A percentile compares a stretch with the other conserved stretches of the same genome.
Evolutionary conservation across 1,140 invertebrate genomes (phyloP).

Genomic region (Drosophila lowei): DNA sequence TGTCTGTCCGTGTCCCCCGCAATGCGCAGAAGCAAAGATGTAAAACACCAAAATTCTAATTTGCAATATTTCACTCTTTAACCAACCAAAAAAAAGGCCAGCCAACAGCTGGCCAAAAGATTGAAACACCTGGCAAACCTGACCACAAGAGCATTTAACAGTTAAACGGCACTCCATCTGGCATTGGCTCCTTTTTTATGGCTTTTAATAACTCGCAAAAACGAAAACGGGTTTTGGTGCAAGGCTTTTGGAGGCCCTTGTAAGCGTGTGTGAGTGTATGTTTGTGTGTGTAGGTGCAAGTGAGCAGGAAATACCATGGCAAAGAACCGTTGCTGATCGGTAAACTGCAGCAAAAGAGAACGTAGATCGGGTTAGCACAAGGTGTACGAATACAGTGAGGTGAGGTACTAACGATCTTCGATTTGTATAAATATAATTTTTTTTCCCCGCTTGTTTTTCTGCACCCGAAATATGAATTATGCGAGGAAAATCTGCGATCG

Average conservation of each 20-base stretch:
- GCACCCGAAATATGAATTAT: no score
- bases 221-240: constrained; percentile 47
- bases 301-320: constrained; percentile 27
- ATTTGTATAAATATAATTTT: no score
- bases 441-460: no score
- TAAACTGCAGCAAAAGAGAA: constrained; percentile 23
- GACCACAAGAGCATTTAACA: constrained; percentile 38
- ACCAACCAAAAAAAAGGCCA: constrained; percentile 21
- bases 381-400: no score
- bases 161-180: constrained; percentile 33
- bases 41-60: constrained; percentile 22
- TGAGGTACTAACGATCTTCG: no score
- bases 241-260: constrained; percentile 24
- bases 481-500: no score
- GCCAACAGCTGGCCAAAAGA: constrained; percentile 39
- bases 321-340: constrained; percentile 53
- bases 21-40: constrained; percentile 16
- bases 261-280: constrained; percentile 29
- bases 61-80: constrained; percentile 28
- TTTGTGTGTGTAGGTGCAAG: constrained; percentile 42
- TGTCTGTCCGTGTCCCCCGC: background rate
- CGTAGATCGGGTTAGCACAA: background rate
- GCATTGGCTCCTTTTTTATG: constrained; percentile 37
- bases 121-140: constrained; percentile 46
- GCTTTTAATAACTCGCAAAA: constrained; percentile 38